These are phyloP conservation scores for Brassicogethes aeneus DNA, from an alignment of 2,888 invertebrate species.

Conservation along the genomic window DNA sequence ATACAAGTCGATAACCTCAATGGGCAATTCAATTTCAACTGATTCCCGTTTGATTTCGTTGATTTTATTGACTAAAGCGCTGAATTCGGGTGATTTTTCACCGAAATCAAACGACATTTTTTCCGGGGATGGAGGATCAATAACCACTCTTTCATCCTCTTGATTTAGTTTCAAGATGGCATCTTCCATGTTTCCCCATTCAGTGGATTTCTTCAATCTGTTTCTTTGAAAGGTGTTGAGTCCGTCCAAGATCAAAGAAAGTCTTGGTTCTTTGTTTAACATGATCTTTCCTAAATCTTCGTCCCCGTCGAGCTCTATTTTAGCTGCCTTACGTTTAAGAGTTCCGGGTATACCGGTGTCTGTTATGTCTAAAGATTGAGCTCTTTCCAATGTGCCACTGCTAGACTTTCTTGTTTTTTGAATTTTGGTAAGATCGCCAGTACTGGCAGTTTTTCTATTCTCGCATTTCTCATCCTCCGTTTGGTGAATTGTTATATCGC, in stretches of 20 bases:
- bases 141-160: constrained; percentile 23
- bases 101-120: constrained; percentile 21
- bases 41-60: too few species aligned
- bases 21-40: too few species aligned
- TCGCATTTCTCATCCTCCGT: too few species aligned
- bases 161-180: constrained; percentile 53
- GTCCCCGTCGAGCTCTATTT: constrained; percentile 29
- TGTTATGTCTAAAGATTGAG: constrained; percentile 72
- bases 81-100: constrained; percentile 30
- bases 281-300: constrained; percentile 40
- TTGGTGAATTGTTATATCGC: too few species aligned
- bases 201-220: constrained; percentile 62
- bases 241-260: constrained; percentile 55
- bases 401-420: constrained; percentile 41
- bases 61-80: constrained; percentile 35
- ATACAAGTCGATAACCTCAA: too few species aligned
- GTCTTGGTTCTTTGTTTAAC: constrained; percentile 49
- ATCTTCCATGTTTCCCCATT: constrained; percentile 69
- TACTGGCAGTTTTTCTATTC: too few species aligned
- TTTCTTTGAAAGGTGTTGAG: constrained; percentile 59
- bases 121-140: constrained; percentile 10
- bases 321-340: constrained; percentile 58
- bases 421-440: constrained; percentile 70
- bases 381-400: constrained; percentile 59
- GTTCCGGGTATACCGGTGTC: constrained; percentile 37